Evolutionary conservation across 2,113 vertebrate species (phyloP).

Genomic region (Malurus elegans): DNA sequence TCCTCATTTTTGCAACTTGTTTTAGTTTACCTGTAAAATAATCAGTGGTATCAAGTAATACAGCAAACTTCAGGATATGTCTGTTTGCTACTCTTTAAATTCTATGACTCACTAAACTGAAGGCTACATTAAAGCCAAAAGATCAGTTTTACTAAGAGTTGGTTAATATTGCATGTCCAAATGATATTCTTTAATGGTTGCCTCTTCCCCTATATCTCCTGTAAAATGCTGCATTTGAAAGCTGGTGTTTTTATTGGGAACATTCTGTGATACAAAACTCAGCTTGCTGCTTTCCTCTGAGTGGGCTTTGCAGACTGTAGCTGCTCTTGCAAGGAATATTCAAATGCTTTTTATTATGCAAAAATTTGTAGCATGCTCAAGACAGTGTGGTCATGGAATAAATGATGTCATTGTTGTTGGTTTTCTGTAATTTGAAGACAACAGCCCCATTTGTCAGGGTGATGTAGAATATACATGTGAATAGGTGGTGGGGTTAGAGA

Average conservation of each 20-base stretch:
- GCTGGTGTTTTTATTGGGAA: not conserved
- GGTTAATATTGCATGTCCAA: not conserved
- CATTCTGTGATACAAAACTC: not conserved
- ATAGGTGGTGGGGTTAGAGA: constrained; percentile 8
- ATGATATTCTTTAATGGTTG: not conserved
- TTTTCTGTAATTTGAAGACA: constrained; percentile 33
- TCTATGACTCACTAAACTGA: not conserved
- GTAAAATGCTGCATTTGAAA: not conserved
- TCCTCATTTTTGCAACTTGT: not conserved
- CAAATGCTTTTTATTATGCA: not conserved
- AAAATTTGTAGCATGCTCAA: not conserved
- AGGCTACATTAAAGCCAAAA: not conserved
- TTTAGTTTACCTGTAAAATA: constrained; percentile 12
- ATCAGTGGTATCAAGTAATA: not conserved
- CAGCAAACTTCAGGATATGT: not conserved
- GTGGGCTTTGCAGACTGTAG: not conserved
- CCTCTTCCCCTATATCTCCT: not conserved
- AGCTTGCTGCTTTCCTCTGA: not conserved
- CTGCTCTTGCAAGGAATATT: not conserved
- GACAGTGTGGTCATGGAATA: not conserved
- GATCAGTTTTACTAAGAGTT: not conserved
- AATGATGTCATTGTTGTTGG: not conserved
- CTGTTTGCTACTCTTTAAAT: not conserved
- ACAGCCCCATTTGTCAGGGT: constrained; percentile 16
- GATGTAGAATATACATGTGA: constrained; percentile 34